These are phyloP conservation scores for Sylvietta virens DNA, from an alignment of 2,113 vertebrate genomes.

Conservation along the genomic window DNA sequence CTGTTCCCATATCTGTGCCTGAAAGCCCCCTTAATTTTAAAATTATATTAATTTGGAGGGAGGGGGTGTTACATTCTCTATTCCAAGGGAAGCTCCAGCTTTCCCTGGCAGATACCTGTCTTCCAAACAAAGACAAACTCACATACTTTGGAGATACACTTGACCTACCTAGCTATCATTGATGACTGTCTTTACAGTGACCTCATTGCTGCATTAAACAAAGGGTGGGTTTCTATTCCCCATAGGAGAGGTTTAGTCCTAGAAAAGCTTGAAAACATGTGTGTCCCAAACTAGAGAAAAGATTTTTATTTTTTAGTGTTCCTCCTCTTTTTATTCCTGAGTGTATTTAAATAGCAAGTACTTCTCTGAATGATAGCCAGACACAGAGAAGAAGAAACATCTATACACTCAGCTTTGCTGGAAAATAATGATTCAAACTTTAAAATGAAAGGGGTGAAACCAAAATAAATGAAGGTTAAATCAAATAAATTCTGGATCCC, in stretches of 20 bases:
- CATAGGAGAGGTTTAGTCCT: not conserved
- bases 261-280: not conserved
- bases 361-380: not conserved
- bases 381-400: not conserved
- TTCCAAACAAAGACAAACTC: no score
- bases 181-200: not conserved
- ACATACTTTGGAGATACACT: not conserved
- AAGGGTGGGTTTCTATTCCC: not conserved
- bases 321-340: not conserved
- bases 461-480: not conserved
- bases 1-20: no score
- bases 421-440: not conserved
- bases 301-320: not conserved
- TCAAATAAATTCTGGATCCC: not conserved
- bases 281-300: not conserved
- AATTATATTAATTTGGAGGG: no score
- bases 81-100: no score
- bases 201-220: not conserved
- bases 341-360: not conserved
- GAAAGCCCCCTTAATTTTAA: no score
- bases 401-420: not conserved
- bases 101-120: no score
- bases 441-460: rapidly evolving
- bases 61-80: no score
- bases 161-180: not conserved